These are phyloP conservation scores for Tamandua tetradactyla DNA, from an alignment of 2,797 vertebrate genomes.

Conservation along the genomic window DNA sequence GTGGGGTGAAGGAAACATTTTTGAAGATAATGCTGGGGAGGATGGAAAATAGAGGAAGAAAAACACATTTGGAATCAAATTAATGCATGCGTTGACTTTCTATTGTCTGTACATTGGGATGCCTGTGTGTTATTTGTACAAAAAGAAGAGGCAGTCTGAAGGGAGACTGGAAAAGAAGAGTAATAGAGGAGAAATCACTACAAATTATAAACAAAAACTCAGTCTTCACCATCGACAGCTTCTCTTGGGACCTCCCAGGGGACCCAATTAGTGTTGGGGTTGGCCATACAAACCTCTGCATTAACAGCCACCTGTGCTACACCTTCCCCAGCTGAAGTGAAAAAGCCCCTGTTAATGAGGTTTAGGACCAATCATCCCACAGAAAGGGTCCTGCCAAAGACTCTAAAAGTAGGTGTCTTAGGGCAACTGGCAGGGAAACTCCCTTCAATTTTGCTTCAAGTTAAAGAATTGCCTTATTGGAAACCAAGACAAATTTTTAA, in stretches of 20 bases:
- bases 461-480: background rate
- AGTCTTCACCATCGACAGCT: slow-evolving; percentile 42
- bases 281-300: slow-evolving; percentile 8
- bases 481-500: slow-evolving; percentile 41
- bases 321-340: background rate
- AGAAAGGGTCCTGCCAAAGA: background rate
- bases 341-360: slow-evolving; percentile 62
- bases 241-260: slow-evolving; percentile 55
- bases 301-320: background rate
- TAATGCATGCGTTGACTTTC: background rate
- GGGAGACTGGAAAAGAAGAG: background rate
- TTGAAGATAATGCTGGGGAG: background rate
- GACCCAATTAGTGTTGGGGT: slow-evolving; percentile 73
- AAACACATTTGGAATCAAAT: background rate
- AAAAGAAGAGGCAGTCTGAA: background rate
- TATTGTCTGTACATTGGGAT: slow-evolving; percentile 15
- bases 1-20: background rate
- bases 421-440: slow-evolving; percentile 5
- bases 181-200: slow-evolving; percentile 29
- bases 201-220: slow-evolving; percentile 65
- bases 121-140: slow-evolving; percentile 28
- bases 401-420: background rate
- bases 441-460: background rate
- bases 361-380: background rate
- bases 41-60: background rate